Conservation (phyloP, 2,113 vertebrate genomes). For the Atrichornis clamosus region DNA sequence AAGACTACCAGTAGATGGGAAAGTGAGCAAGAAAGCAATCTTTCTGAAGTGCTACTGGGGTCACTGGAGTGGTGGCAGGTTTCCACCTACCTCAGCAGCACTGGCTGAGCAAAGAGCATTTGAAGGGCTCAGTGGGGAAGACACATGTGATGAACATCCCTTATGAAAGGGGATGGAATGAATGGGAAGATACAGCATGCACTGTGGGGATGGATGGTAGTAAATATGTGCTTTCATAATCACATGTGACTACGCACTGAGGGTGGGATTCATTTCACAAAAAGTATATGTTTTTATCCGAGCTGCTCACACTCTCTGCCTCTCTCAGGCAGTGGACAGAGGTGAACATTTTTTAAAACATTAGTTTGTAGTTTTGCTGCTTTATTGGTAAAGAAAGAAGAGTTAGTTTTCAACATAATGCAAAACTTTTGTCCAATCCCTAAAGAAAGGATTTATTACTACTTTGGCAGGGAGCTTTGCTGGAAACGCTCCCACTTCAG, state of each 20-base stretch:
- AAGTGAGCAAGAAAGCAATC: neutral
- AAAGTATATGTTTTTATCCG: neutral
- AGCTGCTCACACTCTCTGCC: neutral
- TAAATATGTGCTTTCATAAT: slow-evolving; percentile 30
- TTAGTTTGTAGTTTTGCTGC: neutral
- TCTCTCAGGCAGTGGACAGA: neutral
- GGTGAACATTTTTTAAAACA: neutral
- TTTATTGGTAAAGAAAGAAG: slow-evolving; percentile 36
- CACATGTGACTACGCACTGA: neutral
- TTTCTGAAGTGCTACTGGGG: neutral
- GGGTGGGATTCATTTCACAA: slow-evolving; percentile 25
- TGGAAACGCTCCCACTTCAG: slow-evolving; percentile 35
- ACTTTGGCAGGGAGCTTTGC: slow-evolving; percentile 4
- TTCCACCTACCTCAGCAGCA: slow-evolving; percentile 7
- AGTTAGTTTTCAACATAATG: slow-evolving; percentile 28
- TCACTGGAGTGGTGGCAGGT: neutral
- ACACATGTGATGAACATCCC: slow-evolving; percentile 18
- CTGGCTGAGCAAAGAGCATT: neutral
- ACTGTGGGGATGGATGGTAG: neutral
- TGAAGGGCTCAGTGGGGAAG: neutral
- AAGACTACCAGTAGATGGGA: neutral
- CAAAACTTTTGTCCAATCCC: slow-evolving; percentile 33
- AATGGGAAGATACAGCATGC: slow-evolving; percentile 25
- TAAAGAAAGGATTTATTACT: slow-evolving; percentile 52
- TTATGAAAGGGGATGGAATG: neutral